These are phyloP conservation scores for Coelopa frigida DNA, from an alignment of 1,140 invertebrate species.

Conservation along the genomic window DNA sequence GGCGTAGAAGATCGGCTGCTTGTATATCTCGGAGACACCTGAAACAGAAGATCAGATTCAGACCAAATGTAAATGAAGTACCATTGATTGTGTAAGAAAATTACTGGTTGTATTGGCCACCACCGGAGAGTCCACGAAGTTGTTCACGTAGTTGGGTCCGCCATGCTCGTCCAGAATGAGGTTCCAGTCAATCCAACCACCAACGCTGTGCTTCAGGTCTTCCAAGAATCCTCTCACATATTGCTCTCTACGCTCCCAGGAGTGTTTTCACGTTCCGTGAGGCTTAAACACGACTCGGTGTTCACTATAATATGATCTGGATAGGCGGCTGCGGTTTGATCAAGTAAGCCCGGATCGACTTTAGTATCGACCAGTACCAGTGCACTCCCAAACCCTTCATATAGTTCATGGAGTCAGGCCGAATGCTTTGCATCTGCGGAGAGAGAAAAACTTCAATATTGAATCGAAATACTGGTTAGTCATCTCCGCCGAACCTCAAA, in stretches of 20 bases:
- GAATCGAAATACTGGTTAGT: not conserved
- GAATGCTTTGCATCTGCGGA: slow-evolving; percentile 48
- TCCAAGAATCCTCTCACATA: slow-evolving; percentile 50
- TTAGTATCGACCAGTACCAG: slow-evolving; percentile 66
- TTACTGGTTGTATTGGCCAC: slow-evolving; percentile 56
- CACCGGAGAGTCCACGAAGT: slow-evolving; percentile 71
- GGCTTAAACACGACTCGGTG: slow-evolving; percentile 64
- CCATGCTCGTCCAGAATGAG: slow-evolving; percentile 64
- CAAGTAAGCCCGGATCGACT: slow-evolving; percentile 49
- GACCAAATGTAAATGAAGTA: slow-evolving; percentile 36
- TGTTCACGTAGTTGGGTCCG: slow-evolving; percentile 74
- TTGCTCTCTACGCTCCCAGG: slow-evolving; percentile 62
- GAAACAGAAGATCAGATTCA: slow-evolving; percentile 1
- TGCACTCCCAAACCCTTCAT: slow-evolving; percentile 73
- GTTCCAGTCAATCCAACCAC: slow-evolving; percentile 88
- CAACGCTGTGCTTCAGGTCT: slow-evolving; percentile 62
- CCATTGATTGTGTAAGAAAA: too few relatives aligned
- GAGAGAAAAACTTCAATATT: not conserved
- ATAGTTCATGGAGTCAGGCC: slow-evolving; percentile 55
- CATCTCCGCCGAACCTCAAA: slow-evolving; percentile 43
- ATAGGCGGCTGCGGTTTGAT: slow-evolving; percentile 50
- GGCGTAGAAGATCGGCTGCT: slow-evolving; percentile 83
- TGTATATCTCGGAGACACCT: slow-evolving; percentile 64
- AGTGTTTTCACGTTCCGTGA: slow-evolving; percentile 53
- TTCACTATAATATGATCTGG: slow-evolving; percentile 68